Evolutionary conservation across 53 echinoderm and acorn worm species (phyloP).

Genomic region (Stichopus horrens): DNA sequence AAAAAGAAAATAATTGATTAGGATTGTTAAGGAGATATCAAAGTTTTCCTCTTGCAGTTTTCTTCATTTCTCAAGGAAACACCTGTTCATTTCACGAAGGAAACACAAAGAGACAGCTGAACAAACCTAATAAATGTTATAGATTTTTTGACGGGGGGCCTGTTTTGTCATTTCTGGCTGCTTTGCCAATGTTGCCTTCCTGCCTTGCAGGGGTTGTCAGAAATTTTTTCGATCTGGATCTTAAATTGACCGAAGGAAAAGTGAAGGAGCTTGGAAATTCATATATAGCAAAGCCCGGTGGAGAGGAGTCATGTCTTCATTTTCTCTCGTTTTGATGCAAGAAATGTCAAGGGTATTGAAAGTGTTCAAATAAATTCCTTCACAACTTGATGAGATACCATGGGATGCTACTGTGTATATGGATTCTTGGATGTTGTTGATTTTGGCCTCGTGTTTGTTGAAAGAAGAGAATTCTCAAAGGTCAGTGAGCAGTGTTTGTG

Average conservation of each 20-base stretch:
- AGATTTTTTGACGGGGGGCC: constrained; percentile 35
- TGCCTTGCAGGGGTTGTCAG: constrained; percentile 42
- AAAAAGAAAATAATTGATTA: constrained; percentile 10
- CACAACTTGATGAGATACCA: constrained; percentile 27
- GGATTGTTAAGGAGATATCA: constrained; percentile 22
- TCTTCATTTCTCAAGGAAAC: constrained; percentile 17
- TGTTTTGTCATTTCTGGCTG: constrained; percentile 41
- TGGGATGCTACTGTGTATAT: background rate
- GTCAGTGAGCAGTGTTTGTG: background rate
- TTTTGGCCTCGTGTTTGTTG: background rate
- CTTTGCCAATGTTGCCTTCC: constrained; percentile 31
- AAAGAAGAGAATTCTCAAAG: background rate
- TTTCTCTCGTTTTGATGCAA: constrained; percentile 16
- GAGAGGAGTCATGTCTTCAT: constrained; percentile 10
- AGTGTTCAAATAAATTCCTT: constrained; percentile 23
- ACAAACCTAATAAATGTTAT: constrained; percentile 44
- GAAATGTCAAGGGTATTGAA: constrained; percentile 39
- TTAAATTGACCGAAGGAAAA: constrained; percentile 34
- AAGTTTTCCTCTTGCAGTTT: constrained; percentile 18
- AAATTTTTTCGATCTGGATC: constrained; percentile 35
- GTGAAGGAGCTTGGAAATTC: background rate
- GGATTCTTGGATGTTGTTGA: background rate
- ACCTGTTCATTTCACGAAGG: constrained; percentile 37
- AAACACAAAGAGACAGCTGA: constrained; percentile 32
- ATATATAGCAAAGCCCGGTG: background rate